phyloP scores from a whole-genome alignment of 2,888 invertebrate genomes.

The Machimus rusticus region DNA sequence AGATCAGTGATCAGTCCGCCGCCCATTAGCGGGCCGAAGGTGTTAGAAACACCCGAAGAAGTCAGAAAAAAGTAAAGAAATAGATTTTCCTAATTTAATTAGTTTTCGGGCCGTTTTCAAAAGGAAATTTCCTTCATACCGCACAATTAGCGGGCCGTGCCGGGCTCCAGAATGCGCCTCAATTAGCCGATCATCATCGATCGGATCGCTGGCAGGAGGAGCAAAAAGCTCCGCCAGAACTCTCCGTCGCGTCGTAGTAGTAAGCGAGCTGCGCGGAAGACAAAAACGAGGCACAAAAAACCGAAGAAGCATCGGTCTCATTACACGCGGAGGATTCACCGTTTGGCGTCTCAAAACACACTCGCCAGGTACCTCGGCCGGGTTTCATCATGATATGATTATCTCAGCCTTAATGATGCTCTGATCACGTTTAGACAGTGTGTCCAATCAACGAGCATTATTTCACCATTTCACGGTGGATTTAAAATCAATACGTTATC shows the following conservation, averaged over 20 bases:
- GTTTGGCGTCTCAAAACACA: neutral
- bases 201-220: neutral
- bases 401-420: constrained; percentile 44
- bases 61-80: neutral
- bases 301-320: neutral
- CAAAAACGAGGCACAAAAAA: neutral
- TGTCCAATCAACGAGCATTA: constrained; percentile 49
- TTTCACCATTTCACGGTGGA: constrained; percentile 49
- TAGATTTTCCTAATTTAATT: constrained; percentile 14
- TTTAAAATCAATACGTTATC: constrained; percentile 50
- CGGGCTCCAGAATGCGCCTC: neutral
- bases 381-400: constrained; percentile 38
- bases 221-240: neutral
- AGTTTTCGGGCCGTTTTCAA: neutral
- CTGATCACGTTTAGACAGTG: constrained; percentile 49
- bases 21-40: neutral
- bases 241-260: neutral
- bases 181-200: neutral
- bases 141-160: neutral
- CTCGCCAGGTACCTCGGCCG: constrained; percentile 7
- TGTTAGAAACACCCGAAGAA: neutral
- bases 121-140: neutral
- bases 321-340: neutral
- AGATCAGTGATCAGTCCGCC: neutral
- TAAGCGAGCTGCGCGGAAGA: neutral